Base-by-base conservation (phyloP, 2,797 vertebrate genomes). In the Lepus oiostolus region DNA sequence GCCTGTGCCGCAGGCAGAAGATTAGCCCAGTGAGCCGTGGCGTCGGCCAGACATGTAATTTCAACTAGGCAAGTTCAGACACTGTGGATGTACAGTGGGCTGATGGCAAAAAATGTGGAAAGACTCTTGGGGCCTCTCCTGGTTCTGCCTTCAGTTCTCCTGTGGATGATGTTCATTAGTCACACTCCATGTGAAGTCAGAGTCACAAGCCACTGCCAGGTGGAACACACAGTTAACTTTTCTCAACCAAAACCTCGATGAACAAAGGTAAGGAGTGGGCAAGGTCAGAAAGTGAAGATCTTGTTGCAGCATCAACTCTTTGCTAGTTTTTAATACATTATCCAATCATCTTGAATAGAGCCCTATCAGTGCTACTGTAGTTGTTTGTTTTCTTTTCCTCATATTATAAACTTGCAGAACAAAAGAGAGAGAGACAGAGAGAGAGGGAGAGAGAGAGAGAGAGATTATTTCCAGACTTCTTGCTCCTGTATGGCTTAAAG, bases 301-400 rank as follows among this genome's bases (percentile, higher is more conserved):
- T 77, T 71, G 28, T 74, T 54, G 74, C 13, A 85, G 52, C 38
- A 50, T 47, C 50, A 42, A 72, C 13, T 82, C 74, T 67, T 35
- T 75, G 13, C 32, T 52, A 35, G 38, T 35, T 77, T 93, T 81
- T 4, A 30, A 13, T 70, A 42, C 0, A 1, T 88, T 88, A 71
- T 50, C n/a, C 92, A 87, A 75, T 47, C 4, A 67, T 85, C n/a
- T 74, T 52, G 84, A 13, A 77, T 74, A 68, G 24, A 79, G 2
- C 24, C 47, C 22, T 54, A 2, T 77, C 54, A 54, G 13, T 68
- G 19, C 2, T 67, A 22, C 19, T 26, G 2, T 71, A n/a, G 65
- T 60, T 91, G 0, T 28, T 92, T 16, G 68, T 54, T 60, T 95
- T 65, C 2, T 22, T 85, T 9, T 81, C 10, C 7, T 87, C 26